These are phyloP conservation scores for Cristatella mucedo DNA, from an alignment of 2,888 invertebrate genomes.

Conservation along the genomic window DNA sequence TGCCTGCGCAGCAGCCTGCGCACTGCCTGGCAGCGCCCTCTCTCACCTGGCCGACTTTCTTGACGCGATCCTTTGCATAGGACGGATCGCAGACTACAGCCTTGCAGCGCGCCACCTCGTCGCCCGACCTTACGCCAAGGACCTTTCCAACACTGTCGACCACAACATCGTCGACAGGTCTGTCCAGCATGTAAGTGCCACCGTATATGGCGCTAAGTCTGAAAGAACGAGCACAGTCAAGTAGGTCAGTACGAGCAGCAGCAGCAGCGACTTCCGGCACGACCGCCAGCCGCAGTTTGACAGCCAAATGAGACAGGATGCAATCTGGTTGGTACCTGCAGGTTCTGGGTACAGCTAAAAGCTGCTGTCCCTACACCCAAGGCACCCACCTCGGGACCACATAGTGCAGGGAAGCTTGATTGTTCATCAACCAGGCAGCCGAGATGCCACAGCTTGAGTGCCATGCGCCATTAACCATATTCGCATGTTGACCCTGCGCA, in stretches of 20 bases:
- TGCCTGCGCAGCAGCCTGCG: conserved; percentile 86
- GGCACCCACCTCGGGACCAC: too few relatives aligned
- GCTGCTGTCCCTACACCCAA: too few relatives aligned
- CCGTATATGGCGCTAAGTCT: conserved; percentile 87
- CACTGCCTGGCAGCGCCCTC: conserved; percentile 60
- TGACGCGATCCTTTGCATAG: conserved; percentile 67
- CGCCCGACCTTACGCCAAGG: conserved; percentile 75
- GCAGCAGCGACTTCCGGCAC: neutral
- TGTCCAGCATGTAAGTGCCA: conserved; percentile 94
- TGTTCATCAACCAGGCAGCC: too few relatives aligned
- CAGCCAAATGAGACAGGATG: too few relatives aligned
- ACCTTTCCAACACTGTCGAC: conserved; percentile 57
- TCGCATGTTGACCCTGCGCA: too few relatives aligned
- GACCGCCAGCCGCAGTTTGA: neutral
- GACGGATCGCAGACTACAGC: conserved; percentile 70
- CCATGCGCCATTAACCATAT: too few relatives aligned
- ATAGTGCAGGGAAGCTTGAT: too few relatives aligned
- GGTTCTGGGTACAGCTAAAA: too few relatives aligned
- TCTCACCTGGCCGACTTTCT: conserved; percentile 44
- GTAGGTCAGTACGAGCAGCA: too few relatives aligned
- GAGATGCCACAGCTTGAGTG: too few relatives aligned
- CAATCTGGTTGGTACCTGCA: too few relatives aligned
- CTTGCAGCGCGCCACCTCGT: conserved; percentile 81
- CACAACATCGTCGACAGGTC: conserved; percentile 87
- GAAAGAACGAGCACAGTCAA: too few relatives aligned